A percentile compares a stretch with the other conserved stretches of the same genome.
phyloP scores from a whole-genome alignment of 2,797 vertebrate species.

The Hippoglossus hippoglossus region DNA sequence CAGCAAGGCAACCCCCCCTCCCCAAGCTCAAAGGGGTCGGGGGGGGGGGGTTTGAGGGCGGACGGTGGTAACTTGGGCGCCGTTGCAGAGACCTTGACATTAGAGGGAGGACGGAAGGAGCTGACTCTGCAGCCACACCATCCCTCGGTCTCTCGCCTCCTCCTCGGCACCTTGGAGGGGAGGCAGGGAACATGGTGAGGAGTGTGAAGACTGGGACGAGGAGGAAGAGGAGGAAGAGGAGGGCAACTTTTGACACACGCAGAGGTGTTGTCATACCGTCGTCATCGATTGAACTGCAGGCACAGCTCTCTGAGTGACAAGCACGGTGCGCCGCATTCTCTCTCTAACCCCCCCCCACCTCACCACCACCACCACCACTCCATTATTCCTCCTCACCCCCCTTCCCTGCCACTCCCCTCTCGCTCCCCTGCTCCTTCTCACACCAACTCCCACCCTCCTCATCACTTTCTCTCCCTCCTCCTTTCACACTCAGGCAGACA shows the following conservation, averaged over 20 bases:
- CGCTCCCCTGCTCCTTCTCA: conserved; percentile 12
- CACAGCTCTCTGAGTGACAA: conserved; percentile 69
- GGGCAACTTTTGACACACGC: conserved; percentile 67
- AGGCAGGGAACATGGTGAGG: conserved; percentile 9
- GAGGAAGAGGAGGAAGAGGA: conserved; percentile 24
- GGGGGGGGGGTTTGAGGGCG: too few relatives aligned
- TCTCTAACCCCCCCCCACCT: not conserved
- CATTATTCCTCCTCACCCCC: conserved; percentile 29
- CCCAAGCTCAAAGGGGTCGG: conserved; percentile 26
- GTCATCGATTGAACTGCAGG: conserved; percentile 76
- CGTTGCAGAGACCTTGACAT: conserved; percentile 73
- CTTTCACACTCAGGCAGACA: conserved; percentile 40
- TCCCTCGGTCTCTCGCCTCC: conserved; percentile 36
- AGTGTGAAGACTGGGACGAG: conserved; percentile 32
- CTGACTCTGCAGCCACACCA: conserved; percentile 72
- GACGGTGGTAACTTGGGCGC: too few relatives aligned
- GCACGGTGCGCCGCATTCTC: conserved; percentile 38
- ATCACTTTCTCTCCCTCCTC: conserved; percentile 24
- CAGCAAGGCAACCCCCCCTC: conserved; percentile 1
- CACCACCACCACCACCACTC: not conserved
- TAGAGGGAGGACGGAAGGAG: conserved; percentile 58
- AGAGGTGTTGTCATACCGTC: conserved; percentile 69
- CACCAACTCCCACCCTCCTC: conserved; percentile 18
- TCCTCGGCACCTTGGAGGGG: conserved; percentile 26
- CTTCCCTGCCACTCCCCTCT: conserved; percentile 37